These are phyloP conservation scores for Oreochromis aureus DNA, from an alignment of 2,113 vertebrate species.

Conservation along the genomic window DNA sequence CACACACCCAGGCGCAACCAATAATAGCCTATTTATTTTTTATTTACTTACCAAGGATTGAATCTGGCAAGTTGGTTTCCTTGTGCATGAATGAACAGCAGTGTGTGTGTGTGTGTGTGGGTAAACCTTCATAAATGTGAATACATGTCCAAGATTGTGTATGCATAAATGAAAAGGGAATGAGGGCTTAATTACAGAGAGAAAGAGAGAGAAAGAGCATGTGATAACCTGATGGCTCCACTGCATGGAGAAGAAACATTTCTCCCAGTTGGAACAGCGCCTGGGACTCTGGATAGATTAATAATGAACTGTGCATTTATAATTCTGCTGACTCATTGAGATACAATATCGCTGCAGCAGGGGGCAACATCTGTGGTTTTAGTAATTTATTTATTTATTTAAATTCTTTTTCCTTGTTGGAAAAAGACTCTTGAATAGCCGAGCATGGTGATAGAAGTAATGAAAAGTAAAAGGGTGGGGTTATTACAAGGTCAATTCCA, in stretches of 20 bases:
- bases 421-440: not conserved
- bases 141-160: not conserved
- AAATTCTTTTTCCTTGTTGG: not conserved
- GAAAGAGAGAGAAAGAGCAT: not conserved
- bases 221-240: constrained; percentile 31
- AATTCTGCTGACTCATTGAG: constrained; percentile 60
- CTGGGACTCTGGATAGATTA: constrained; percentile 34
- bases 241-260: constrained; percentile 2
- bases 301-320: constrained; percentile 51
- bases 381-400: not conserved
- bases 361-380: constrained; percentile 38
- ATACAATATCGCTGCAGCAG: constrained; percentile 3
- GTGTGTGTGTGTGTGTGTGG: not conserved
- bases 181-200: constrained; percentile 30
- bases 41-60: not conserved
- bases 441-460: constrained; percentile 2
- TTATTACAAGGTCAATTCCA: constrained; percentile 64
- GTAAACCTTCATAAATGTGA: not conserved
- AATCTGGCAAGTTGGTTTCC: not conserved
- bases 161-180: not conserved
- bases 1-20: not conserved
- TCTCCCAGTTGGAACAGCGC: constrained; percentile 12
- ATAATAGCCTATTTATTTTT: not conserved
- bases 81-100: not conserved
- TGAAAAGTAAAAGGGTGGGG: constrained; percentile 9